Base-by-base conservation (phyloP, 2,113 vertebrate genomes). In the Orthochromis malagaraziensis region DNA sequence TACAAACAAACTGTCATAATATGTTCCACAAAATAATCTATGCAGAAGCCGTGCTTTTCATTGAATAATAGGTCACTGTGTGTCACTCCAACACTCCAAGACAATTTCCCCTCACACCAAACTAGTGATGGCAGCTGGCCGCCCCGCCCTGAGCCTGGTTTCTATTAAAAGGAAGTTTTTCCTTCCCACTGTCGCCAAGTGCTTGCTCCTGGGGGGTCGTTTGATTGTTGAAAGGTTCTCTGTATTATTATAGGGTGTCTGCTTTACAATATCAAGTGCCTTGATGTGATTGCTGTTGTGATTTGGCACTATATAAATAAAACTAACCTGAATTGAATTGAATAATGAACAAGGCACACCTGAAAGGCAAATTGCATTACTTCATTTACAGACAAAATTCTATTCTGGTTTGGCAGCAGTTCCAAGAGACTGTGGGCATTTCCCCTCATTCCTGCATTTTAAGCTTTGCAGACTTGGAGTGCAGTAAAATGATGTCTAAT, bases 401-500 rank as follows among this genome's bases (percentile, higher is more conserved):
- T 19, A 12, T 26, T 51, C 6, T 86, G 29, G 63, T 65, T 81
- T 82, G 84, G 84, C 89, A 63, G 19, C 11, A 13, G 21, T 40
- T 38, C 70, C 49, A 60, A 17, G 51, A 55, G 68, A 29, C 47
- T 7, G 82, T 3, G 57, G 84, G 88, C 84, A 51, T 65, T 31
- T 58, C 54, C 47, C 4, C 11, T 21, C 8, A 53, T 65, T 55
- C 4, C 35, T 68, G 85, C 79, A 84, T 85, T 75, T 17, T 8
- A 33, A 88, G 38, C 42, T 38, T 38, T 12, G 1, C 3, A 86
- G 75, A 86, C 85, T 63, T 31, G 8, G 4, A 87, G 58, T 24
- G 17, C 79, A 85, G 51, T 55, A 80, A 89, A 87, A 60, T 49
- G 87, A 80, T 19, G 8, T 40, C 80, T 83, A 53, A 65, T 75